These are phyloP conservation scores for Junonia oenone DNA, from an alignment of 2,888 invertebrate genomes.

Conservation along the genomic window DNA sequence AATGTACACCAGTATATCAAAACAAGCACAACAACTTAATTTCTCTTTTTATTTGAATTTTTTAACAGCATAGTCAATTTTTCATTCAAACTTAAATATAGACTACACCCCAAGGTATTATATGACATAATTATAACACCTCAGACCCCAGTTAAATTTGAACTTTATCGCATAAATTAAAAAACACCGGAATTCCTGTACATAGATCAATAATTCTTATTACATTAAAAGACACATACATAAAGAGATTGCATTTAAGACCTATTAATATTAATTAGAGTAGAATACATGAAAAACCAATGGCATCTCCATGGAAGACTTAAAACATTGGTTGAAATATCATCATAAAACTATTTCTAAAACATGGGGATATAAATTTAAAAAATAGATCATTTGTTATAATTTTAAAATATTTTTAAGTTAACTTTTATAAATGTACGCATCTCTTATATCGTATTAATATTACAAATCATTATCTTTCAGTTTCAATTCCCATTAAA, in stretches of 20 bases:
- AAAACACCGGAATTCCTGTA: neutral
- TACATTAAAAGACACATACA: neutral
- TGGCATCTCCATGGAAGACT: conserved; percentile 44
- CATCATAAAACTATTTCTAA: conserved; percentile 7
- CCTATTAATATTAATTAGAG: neutral
- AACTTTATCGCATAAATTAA: neutral
- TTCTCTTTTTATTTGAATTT: too few species aligned
- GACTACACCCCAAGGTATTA: too few species aligned
- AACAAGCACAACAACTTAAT: too few species aligned
- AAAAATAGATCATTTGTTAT: conserved; percentile 18
- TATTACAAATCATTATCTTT: conserved; percentile 7
- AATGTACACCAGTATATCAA: too few species aligned
- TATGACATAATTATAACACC: too few species aligned
- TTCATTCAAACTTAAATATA: too few species aligned
- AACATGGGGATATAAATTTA: conserved; percentile 5
- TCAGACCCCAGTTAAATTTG: too few species aligned
- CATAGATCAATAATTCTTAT: neutral
- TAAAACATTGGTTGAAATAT: conserved; percentile 28
- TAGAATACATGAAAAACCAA: conserved; percentile 28
- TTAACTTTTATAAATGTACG: conserved; percentile 6
- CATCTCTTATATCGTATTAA: neutral
- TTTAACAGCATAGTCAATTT: too few species aligned
- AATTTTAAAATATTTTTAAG: conserved; percentile 7
- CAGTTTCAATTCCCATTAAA: conserved; percentile 19
- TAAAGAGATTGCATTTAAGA: neutral